phyloP scores from a whole-genome alignment of 1,140 invertebrate species.

The Notospermus geniculatus region DNA sequence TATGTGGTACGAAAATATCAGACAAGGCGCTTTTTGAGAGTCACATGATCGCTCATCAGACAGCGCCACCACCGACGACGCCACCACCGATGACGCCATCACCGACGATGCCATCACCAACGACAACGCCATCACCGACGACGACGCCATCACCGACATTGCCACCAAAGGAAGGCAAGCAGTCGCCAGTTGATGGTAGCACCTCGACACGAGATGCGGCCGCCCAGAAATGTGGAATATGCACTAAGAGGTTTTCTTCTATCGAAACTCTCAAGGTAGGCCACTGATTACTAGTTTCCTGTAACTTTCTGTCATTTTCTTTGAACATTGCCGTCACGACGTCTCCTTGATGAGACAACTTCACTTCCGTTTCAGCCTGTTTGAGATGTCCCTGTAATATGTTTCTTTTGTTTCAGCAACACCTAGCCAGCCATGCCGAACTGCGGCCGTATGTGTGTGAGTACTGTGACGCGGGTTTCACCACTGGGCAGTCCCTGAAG shows the following conservation, averaged over 20 bases:
- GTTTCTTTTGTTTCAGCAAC: conserved; percentile 62
- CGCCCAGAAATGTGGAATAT: conserved; percentile 36
- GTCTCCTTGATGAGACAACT: too few relatives aligned
- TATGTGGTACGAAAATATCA: conserved; percentile 5
- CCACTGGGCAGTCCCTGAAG: conserved; percentile 42
- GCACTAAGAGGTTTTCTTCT: conserved; percentile 30
- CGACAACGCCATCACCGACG: conserved; percentile 1
- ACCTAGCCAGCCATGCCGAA: conserved; percentile 94
- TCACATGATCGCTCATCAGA: background rate
- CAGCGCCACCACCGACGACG: background rate
- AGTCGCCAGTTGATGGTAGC: too few relatives aligned
- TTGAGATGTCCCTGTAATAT: too few relatives aligned
- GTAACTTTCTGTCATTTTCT: too few relatives aligned
- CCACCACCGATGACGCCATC: background rate
- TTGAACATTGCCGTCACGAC: too few relatives aligned
- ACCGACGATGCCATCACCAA: conserved; percentile 13
- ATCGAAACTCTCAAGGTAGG: conserved; percentile 36
- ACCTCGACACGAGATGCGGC: too few relatives aligned
- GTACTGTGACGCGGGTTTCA: conserved; percentile 69
- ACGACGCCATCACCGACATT: conserved; percentile 14
- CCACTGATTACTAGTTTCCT: too few relatives aligned
- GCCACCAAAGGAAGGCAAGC: too few relatives aligned
- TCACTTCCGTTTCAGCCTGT: too few relatives aligned
- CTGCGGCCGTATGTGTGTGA: conserved; percentile 92
- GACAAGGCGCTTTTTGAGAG: background rate